Evolutionary conservation across 1,140 invertebrate species (phyloP), one percentile per base, ranked within the genome.

Genomic region (Mamestra configurata): DNA sequence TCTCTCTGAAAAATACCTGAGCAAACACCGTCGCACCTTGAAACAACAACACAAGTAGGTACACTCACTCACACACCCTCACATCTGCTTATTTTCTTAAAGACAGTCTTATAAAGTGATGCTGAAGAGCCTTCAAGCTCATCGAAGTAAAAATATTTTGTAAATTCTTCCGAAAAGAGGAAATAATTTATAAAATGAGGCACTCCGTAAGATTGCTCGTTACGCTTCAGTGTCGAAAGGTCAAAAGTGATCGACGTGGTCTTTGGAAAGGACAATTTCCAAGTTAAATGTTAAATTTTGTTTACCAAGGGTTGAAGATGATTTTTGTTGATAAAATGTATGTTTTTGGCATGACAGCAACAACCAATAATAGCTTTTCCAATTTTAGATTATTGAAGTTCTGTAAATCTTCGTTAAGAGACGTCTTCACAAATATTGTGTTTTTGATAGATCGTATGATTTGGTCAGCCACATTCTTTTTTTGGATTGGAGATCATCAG

Each of bases 171-270:
- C 22, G 11, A 22, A 43, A 61, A 20, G 71, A 59, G 73, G 73
- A 76, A 76, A 76, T 76, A 59, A 76, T 76, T 76, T 76, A 64
- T 76, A 76, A 76, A 76, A 76, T 76, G 73, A 64, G 73, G 55
- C 73, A 76, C 73, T 76, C 55, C 40, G 6, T 24, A 46, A 76
- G 40, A 76, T 76, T 76, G 73, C 57, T 76, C 73, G 73, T 76
- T 76, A 76, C 35, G n/a, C 15, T 35, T 13, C 22, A 76, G 35
- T 20, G 40, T 49, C 46, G 43, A 76, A 76, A 76, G 73, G 73
- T 76, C 73, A 59, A 35, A 64, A 64, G 22, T 46, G 73, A 64
- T 76, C 22, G 57, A 76, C 73, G 20, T 76, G 72, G 59, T 76
- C 57, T 76, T 61, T 49, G 7, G 22, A 46, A 18, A 73, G 18